Percentiles rank a stretch among this genome's conserved stretches.
These are phyloP conservation scores for Seira sanloemensis DNA, from an alignment of 2,888 invertebrate genomes.

Conservation along the genomic window DNA sequence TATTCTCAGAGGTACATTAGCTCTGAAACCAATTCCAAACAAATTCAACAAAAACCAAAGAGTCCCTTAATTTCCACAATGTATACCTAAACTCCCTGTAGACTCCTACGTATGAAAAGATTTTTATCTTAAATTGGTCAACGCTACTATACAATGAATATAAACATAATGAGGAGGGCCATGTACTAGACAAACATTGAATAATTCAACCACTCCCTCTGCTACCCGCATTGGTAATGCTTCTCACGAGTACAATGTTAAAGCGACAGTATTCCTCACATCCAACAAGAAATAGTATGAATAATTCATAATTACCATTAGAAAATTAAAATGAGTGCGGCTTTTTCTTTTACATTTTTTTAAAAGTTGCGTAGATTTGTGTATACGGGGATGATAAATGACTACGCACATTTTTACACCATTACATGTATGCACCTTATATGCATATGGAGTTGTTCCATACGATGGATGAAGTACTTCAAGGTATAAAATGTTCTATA, in stretches of 20 bases:
- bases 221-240: background rate
- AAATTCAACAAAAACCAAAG: background rate
- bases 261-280: background rate
- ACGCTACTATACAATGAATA: background rate
- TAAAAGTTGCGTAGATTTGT: too few relatives aligned
- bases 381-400: conserved; percentile 7
- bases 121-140: background rate
- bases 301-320: conserved; percentile 53
- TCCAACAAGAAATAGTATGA: conserved; percentile 38
- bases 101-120: background rate
- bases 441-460: too few relatives aligned
- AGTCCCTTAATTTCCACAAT: background rate
- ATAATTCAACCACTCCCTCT: background rate
- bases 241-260: background rate
- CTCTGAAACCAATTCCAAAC: background rate
- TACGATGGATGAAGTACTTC: too few relatives aligned
- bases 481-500: too few relatives aligned
- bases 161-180: background rate
- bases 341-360: conserved; percentile 5
- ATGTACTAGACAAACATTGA: conserved; percentile 25
- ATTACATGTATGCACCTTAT: too few relatives aligned
- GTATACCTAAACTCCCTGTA: background rate
- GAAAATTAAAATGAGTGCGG: conserved; percentile 46
- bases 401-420: too few relatives aligned
- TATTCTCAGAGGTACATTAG: background rate